Evolutionary conservation across 2,888 invertebrate genomes (phyloP), one percentile per base, ranked within the genome.

Genomic region (Fissipunctia ypsillon): DNA sequence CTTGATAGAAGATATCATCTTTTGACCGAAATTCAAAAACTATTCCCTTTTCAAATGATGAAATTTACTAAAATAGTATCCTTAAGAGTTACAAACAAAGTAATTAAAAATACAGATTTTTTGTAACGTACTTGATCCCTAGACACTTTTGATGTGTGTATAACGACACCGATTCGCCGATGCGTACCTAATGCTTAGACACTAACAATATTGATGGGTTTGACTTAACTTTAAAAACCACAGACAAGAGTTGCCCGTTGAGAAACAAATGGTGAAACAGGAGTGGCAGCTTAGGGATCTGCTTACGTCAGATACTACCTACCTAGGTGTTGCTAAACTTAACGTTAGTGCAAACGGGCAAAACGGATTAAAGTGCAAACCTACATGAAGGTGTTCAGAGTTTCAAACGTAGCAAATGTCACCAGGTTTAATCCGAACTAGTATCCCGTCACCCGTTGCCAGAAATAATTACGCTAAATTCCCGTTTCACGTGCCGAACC

Each of bases 381-480:
- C 28, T 38, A 22, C 14, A 7, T 43, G 5, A 0, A 35, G 4
- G 14, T 28, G 61, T 16, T 56, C 22, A 59, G 59, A 45, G 16
- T n/a, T 64, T 22, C 10, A 31, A 54, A 31, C n/a, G 22, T 22
- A 31, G 45, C 12, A 56, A 78, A 72, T 67, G 52, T 67, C 35
- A 64, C 28, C 19, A 45, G 45, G 64, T 59, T 74, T 80, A 61
- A 65, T 79, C 31, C 48, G 12, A 28, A 69, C 69, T 50, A 50
- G 28, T 74, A 74, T 60, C 41, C 25, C 31, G 48, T 45, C 52
- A 43, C 35, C 28, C 28, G 38, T 35, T 64, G 43, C 25, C 45
- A 68, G 66, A 64, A 83, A 61, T 66, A 73, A 83, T 80, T 57
- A 59, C 48, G 31, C 61, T 56, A 57, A 73, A 80, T 75, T 56